Base-by-base conservation (phyloP, 2,113 vertebrate genomes). In the Amazona vittata region DNA sequence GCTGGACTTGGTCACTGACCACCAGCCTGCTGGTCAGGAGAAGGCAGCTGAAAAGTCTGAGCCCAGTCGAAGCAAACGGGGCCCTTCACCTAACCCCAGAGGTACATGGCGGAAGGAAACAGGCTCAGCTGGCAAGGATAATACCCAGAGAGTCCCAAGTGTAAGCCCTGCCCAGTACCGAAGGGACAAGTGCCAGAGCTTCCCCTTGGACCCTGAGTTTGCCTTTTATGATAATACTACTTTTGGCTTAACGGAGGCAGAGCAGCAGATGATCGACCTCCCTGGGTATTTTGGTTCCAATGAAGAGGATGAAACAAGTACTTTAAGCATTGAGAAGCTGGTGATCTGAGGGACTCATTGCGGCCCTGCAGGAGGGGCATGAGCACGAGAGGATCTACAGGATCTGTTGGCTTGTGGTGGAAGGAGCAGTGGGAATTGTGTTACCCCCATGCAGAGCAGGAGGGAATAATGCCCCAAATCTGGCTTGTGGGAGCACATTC, bases 201-300 rank as follows among this genome's bases (percentile, higher is more conserved):
- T 99, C 94, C 99, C 99, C 0, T 94, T 98, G 67, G 98, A 98
- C 50, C 97, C 98, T 0, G 98, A 98, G 83, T 98, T 98, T 83
- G 98, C 98, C 89, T 98, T 98, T 93, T 98, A 98, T 17, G 98
- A 98, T 31, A 98, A 98, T 20, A 99, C 98, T 1, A 98, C 98
- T 5, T 99, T 99, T 55, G 98, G 98, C 70, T 98, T 99, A 93
- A 99, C 98, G 0, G 99, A 99, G 92, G 98, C 98, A 1, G 99
- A 99, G 91, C 99, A 99, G 95, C 98, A 97, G 95, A 99, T 99
- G 98, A 97, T 99, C 12, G 99, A 99, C 96, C 97, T 99, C 53
- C 98, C 99, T 1, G 98, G 98, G 28, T 98, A 98, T 94, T 98
- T 98, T 80, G 98, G 98, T 55, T 98, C 98, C 15, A 98, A 98